A percentile compares a stretch with the other conserved stretches of the same genome.
Evolutionary conservation across 2,888 invertebrate species (phyloP).

Genomic region (Chalcosyrphus nemorum): DNA sequence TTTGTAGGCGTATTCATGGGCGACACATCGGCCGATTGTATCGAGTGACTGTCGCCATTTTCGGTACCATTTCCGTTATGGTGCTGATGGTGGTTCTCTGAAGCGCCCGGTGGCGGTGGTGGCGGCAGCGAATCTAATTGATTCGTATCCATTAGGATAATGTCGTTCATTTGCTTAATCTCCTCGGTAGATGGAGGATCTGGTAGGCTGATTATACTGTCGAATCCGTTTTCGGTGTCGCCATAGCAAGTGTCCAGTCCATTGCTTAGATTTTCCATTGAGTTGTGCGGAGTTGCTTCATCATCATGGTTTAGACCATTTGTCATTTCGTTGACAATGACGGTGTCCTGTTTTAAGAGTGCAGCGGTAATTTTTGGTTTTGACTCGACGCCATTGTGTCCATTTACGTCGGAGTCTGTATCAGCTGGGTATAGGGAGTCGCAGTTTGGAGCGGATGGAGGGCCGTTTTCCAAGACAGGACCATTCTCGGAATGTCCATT

Average conservation of each 20-base stretch:
- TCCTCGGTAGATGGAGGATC: constrained; percentile 81
- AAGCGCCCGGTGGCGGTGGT: constrained; percentile 79
- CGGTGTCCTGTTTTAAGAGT: constrained; percentile 86
- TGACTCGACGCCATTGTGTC: constrained; percentile 82
- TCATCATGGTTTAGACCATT: constrained; percentile 81
- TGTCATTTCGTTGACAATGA: constrained; percentile 78
- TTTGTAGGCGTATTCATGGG: constrained; percentile 53
- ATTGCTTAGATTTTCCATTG: constrained; percentile 46
- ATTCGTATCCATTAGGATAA: constrained; percentile 77
- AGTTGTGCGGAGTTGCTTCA: constrained; percentile 75
- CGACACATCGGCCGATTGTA: constrained; percentile 27
- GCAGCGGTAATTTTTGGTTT: constrained; percentile 89
- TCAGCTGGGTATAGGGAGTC: constrained; percentile 59
- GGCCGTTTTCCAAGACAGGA: constrained; percentile 57
- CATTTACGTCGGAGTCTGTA: constrained; percentile 79
- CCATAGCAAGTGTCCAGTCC: constrained; percentile 52
- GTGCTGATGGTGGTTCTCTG: constrained; percentile 28
- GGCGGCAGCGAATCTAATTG: constrained; percentile 81
- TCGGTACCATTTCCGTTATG: constrained; percentile 57
- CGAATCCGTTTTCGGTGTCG: constrained; percentile 78
- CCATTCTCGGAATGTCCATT: constrained; percentile 76
- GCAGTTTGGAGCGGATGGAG: constrained; percentile 45
- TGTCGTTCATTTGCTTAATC: constrained; percentile 80
- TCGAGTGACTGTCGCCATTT: constrained; percentile 62
- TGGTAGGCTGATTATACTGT: constrained; percentile 81